Evolutionary conservation across 2,113 vertebrate genomes (phyloP).

Genomic region (Dryoscopus gambensis): DNA sequence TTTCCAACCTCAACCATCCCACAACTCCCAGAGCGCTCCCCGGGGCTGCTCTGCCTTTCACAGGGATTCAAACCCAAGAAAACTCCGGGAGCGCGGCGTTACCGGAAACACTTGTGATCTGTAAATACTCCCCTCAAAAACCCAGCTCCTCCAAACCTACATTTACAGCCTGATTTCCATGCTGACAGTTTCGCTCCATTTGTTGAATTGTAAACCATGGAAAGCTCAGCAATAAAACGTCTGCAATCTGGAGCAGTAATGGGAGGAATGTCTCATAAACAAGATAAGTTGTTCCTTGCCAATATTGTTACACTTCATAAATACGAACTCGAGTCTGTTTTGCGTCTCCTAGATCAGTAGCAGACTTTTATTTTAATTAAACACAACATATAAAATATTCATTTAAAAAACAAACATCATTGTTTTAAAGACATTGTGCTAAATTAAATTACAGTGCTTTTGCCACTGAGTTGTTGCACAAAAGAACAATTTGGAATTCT

Average conservation of each 20-base stretch:
- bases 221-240: conserved; percentile 79
- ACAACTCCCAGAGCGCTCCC: not conserved
- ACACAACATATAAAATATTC: conserved; percentile 80
- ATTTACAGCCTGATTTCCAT: conserved; percentile 68
- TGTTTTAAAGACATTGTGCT: conserved; percentile 73
- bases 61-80: not conserved
- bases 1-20: not conserved
- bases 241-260: conserved; percentile 80
- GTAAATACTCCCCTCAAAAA: conserved; percentile 48
- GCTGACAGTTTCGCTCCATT: conserved; percentile 76
- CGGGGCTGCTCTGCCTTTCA: not conserved
- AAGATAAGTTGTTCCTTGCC: conserved; percentile 79
- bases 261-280: conserved; percentile 80
- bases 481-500: conserved; percentile 59
- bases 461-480: conserved; percentile 33
- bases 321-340: conserved; percentile 75
- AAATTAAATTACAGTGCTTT: conserved; percentile 67
- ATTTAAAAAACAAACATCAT: conserved; percentile 77
- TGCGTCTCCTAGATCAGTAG: conserved; percentile 74
- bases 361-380: conserved; percentile 84
- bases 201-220: conserved; percentile 78
- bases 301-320: conserved; percentile 80
- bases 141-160: not conserved
- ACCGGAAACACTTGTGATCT: conserved; percentile 40
- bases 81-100: not conserved